phyloP scores from a whole-genome alignment of 2,797 vertebrate species.

The Miopithecus talapoin region DNA sequence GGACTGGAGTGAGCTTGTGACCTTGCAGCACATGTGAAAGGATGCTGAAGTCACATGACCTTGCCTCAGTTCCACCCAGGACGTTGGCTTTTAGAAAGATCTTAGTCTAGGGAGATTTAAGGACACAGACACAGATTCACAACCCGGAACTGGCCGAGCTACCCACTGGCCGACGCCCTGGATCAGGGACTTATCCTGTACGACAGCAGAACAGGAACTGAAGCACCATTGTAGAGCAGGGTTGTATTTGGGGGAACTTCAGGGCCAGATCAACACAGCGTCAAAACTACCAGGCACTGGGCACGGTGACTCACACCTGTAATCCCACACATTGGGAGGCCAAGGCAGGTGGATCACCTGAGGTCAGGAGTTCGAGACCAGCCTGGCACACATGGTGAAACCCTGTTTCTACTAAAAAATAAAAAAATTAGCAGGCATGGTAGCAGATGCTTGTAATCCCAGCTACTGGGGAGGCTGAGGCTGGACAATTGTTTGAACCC shows the following conservation, averaged over 20 bases:
- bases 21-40: background rate
- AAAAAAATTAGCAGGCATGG: accelerated
- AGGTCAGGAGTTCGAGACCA: too few species aligned
- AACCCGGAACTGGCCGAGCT: background rate
- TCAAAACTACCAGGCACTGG: background rate
- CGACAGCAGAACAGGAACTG: background rate
- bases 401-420: too few species aligned
- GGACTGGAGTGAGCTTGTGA: background rate
- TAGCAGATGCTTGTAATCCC: too few species aligned
- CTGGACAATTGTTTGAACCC: too few species aligned
- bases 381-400: too few species aligned
- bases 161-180: background rate
- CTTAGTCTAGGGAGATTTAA: background rate
- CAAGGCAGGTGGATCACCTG: too few species aligned
- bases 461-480: too few species aligned
- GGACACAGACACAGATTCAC: background rate
- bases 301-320: too few species aligned
- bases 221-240: too few species aligned
- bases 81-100: background rate
- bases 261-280: background rate
- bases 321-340: too few species aligned
- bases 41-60: background rate
- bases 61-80: background rate
- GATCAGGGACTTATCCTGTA: background rate
- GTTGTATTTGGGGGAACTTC: background rate